Evolutionary conservation across 2,113 vertebrate genomes (phyloP).

Genomic region (Patagioenas fasciata): DNA sequence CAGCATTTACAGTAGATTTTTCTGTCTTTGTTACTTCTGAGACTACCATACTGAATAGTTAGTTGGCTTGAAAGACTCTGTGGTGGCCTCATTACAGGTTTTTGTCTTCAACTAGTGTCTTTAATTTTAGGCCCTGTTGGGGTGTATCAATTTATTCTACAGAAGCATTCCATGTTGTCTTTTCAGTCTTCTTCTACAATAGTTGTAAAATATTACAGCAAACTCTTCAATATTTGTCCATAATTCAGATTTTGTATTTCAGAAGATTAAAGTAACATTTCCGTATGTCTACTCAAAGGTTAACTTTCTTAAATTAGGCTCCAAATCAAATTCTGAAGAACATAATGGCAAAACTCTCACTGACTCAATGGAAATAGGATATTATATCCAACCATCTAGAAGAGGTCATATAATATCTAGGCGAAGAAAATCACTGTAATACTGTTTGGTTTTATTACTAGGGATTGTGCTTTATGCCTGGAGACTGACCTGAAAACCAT

Average conservation of each 20-base stretch:
- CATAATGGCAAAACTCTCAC: constrained; percentile 21
- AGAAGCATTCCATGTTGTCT: neutral
- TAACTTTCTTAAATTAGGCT: constrained; percentile 46
- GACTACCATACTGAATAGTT: neutral
- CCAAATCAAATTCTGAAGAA: constrained; percentile 28
- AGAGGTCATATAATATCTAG: constrained; percentile 23
- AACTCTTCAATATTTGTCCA: constrained; percentile 20
- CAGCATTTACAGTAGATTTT: neutral
- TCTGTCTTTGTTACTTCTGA: neutral
- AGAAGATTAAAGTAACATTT: constrained; percentile 35
- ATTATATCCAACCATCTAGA: constrained; percentile 43
- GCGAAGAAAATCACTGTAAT: constrained; percentile 36
- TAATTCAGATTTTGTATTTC: constrained; percentile 20
- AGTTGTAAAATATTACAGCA: neutral
- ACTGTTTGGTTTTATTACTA: constrained; percentile 53
- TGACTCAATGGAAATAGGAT: constrained; percentile 27
- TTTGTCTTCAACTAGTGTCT: neutral
- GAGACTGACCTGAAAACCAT: constrained; percentile 24
- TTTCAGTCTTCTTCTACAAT: neutral
- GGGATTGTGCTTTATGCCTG: constrained; percentile 35
- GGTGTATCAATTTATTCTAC: neutral
- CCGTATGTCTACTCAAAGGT: constrained; percentile 25
- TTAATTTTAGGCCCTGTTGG: neutral
- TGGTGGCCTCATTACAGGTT: neutral
- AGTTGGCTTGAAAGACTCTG: neutral